A percentile compares a stretch with the other conserved stretches of the same genome.
These are phyloP conservation scores for Phalacrocorax pelagicus DNA, from an alignment of 2,113 vertebrate genomes.

Conservation along the genomic window DNA sequence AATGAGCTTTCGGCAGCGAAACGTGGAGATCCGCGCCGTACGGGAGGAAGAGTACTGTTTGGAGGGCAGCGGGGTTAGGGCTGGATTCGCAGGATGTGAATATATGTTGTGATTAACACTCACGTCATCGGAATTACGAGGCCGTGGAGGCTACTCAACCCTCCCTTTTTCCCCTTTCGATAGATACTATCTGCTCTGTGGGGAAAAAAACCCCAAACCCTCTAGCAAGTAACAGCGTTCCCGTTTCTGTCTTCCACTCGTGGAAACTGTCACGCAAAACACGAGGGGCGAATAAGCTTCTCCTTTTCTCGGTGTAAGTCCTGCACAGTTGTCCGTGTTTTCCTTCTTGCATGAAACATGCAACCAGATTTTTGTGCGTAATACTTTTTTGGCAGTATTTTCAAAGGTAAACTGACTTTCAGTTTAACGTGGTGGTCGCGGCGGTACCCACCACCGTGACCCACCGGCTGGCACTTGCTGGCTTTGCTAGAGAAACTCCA, in stretches of 20 bases:
- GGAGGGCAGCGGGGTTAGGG: neutral
- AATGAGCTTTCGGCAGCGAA: neutral
- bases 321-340: neutral
- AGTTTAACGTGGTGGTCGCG: accelerated
- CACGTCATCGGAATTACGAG: constrained; percentile 4
- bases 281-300: neutral
- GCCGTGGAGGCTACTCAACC: neutral
- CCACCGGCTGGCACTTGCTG: neutral
- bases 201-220: neutral
- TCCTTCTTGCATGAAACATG: neutral
- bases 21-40: neutral
- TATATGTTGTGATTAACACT: neutral
- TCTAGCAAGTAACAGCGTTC: neutral
- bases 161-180: neutral
- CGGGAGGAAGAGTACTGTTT: neutral
- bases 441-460: neutral
- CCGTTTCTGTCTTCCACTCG: neutral
- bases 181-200: neutral
- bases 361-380: neutral
- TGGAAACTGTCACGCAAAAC: neutral
- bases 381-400: neutral
- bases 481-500: neutral
- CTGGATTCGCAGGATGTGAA: neutral
- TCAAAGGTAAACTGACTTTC: neutral
- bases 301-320: neutral